Conservation (phyloP, 2,113 vertebrate species). For the Malurus melanocephalus region DNA sequence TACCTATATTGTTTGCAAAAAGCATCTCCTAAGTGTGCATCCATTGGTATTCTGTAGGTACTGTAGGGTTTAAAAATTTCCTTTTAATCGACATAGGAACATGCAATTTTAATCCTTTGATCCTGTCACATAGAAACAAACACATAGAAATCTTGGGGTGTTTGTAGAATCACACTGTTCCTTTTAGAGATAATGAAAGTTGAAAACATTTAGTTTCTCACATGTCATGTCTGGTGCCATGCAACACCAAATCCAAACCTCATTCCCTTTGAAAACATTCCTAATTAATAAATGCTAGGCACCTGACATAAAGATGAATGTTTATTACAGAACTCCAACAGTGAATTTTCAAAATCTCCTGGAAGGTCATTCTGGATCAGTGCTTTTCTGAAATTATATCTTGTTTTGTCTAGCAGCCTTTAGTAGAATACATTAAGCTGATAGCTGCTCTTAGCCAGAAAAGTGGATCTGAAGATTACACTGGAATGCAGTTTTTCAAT, state of each 20-base stretch:
- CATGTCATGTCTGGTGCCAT: neutral
- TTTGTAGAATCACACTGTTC: neutral
- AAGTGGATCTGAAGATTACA: neutral
- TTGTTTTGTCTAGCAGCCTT: neutral
- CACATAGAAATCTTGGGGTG: neutral
- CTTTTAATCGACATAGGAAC: neutral
- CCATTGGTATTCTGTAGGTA: neutral
- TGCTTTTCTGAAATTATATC: neutral
- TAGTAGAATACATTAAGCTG: neutral
- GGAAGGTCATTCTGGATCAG: neutral
- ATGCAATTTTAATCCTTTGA: neutral
- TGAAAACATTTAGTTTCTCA: neutral
- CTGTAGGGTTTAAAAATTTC: neutral
- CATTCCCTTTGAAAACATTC: neutral
- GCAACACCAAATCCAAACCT: neutral
- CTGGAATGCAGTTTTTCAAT: neutral
- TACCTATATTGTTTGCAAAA: neutral
- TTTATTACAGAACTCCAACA: neutral
- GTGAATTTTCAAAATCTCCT: neutral
- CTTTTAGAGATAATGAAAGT: neutral
- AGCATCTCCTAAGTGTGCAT: rapidly evolving
- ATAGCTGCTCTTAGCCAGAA: neutral
- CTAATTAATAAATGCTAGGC: neutral
- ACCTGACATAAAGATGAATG: neutral
- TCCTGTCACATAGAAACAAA: neutral